Evolutionary conservation across 2,888 invertebrate genomes (phyloP).

Genomic region (Agriopis marginaria): DNA sequence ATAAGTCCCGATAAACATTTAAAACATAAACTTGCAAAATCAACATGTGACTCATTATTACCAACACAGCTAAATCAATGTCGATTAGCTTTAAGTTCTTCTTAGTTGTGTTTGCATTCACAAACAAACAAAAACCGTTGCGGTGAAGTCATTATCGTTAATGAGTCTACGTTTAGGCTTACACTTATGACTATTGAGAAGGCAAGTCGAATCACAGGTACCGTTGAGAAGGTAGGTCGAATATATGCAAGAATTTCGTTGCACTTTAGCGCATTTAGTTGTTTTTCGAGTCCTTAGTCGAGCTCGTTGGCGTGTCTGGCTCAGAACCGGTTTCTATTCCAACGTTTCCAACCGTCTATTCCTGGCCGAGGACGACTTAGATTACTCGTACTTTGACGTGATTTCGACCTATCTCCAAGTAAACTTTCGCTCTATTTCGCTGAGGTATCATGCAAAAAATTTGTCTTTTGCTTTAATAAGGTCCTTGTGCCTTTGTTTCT

Average conservation of each 20-base stretch:
- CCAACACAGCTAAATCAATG: background rate
- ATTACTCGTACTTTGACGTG: constrained; percentile 13
- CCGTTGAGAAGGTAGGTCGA: constrained; percentile 5
- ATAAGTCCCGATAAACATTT: too few relatives aligned
- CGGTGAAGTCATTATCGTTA: constrained; percentile 17
- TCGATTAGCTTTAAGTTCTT: background rate
- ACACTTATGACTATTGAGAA: constrained; percentile 3
- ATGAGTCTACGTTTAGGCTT: background rate
- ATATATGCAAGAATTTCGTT: constrained; percentile 28
- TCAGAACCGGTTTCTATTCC: constrained; percentile 33
- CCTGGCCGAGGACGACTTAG: constrained; percentile 25
- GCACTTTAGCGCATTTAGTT: constrained; percentile 27
- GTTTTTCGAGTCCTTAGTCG: constrained; percentile 20
- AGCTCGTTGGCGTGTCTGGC: constrained; percentile 21
- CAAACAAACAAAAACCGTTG: constrained; percentile 1
- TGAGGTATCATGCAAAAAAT: background rate
- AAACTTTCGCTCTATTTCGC: constrained; percentile 8
- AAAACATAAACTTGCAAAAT: too few relatives aligned
- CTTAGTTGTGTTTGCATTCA: background rate
- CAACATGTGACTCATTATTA: background rate
- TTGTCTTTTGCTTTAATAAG: background rate
- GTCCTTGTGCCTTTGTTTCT: background rate
- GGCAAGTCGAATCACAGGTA: constrained; percentile 2
- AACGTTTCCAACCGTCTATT: constrained; percentile 26
- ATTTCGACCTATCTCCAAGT: constrained; percentile 6